Conservation (phyloP, 2,797 vertebrate species). For the Typhlichthys subterraneus region DNA sequence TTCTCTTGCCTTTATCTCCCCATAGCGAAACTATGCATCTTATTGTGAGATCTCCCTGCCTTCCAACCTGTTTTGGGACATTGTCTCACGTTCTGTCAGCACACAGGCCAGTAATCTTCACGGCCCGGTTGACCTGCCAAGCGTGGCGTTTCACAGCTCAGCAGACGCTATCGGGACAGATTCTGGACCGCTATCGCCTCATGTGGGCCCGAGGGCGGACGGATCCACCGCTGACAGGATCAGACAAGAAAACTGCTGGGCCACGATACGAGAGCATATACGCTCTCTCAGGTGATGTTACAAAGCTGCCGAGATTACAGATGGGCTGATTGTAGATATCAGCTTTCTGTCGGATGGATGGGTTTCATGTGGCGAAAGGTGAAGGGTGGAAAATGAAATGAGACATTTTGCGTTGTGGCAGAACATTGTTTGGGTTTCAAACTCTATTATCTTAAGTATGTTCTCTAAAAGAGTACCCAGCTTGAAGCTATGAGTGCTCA, state of each 20-base stretch:
- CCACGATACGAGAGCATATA: slow-evolving; percentile 24
- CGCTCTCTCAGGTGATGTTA: slow-evolving; percentile 50
- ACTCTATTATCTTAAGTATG: slow-evolving; percentile 16
- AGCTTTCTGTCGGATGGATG: slow-evolving; percentile 36
- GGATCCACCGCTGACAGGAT: slow-evolving; percentile 55
- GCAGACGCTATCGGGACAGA: slow-evolving; percentile 64
- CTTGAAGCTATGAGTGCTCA: no score
- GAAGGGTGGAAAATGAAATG: slow-evolving; percentile 17
- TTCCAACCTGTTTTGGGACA: slow-evolving; percentile 69
- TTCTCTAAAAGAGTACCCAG: background rate
- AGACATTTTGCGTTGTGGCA: slow-evolving; percentile 25
- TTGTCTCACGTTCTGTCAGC: slow-evolving; percentile 70
- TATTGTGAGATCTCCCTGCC: slow-evolving; percentile 61
- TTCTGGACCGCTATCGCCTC: slow-evolving; percentile 49
- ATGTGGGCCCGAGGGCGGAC: slow-evolving; percentile 61
- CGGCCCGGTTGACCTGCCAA: slow-evolving; percentile 66
- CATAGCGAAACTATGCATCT: slow-evolving; percentile 62
- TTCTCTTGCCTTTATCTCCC: slow-evolving; percentile 60
- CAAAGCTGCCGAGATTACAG: slow-evolving; percentile 55
- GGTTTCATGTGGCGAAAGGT: slow-evolving; percentile 16
- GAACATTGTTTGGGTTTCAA: slow-evolving; percentile 44
- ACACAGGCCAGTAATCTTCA: slow-evolving; percentile 71
- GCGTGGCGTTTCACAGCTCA: slow-evolving; percentile 80
- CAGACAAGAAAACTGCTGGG: slow-evolving; percentile 40
- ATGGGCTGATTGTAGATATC: slow-evolving; percentile 50